These are phyloP conservation scores for Cervus canadensis DNA, from an alignment of 2,113 vertebrate species.

Conservation along the genomic window DNA sequence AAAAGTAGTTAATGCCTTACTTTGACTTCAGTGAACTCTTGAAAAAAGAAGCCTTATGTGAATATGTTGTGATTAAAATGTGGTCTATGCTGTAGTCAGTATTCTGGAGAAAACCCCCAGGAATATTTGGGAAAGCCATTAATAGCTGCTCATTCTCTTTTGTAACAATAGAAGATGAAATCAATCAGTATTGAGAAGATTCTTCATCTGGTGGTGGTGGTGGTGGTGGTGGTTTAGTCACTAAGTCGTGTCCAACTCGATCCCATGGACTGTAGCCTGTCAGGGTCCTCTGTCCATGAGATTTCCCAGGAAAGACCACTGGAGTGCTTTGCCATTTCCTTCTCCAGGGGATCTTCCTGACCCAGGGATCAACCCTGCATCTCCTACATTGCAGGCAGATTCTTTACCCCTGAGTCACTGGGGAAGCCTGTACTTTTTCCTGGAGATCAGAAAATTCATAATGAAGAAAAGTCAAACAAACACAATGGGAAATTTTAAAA, in stretches of 20 bases:
- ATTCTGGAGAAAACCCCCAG: not conserved
- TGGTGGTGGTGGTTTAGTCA: not conserved
- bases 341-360: not conserved
- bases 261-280: not conserved
- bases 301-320: not conserved
- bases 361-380: not conserved
- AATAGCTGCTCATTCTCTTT: not conserved
- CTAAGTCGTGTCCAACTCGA: not conserved
- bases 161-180: not conserved
- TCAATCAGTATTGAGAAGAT: not conserved
- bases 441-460: not conserved
- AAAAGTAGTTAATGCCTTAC: slow-evolving; percentile 16
- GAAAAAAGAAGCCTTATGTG: slow-evolving; percentile 24
- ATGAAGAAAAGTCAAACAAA: not conserved
- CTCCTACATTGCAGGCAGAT: not conserved
- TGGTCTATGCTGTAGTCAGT: not conserved
- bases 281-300: not conserved
- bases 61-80: not conserved
- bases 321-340: not conserved
- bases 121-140: not conserved
- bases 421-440: not conserved
- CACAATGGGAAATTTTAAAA: not conserved
- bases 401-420: not conserved
- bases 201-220: not conserved
- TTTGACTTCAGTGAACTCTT: slow-evolving; percentile 7